Evolutionary conservation across 92 coral and sea anemone genomes (phyloP).

Genomic region (Porites divaricata): DNA sequence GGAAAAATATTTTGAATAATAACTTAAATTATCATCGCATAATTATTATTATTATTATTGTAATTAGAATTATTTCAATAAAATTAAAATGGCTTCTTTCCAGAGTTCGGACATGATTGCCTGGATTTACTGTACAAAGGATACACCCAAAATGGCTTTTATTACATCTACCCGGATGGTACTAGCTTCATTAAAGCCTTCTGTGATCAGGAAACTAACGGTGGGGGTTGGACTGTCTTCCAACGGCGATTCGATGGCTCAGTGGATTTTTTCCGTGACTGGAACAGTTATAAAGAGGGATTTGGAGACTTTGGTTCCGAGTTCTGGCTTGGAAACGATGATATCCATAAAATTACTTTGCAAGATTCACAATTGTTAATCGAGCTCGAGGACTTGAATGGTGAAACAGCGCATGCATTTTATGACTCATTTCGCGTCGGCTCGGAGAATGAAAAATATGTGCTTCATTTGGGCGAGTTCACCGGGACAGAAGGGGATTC

Average conservation of each 20-base stretch:
- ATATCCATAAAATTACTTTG: constrained; percentile 45
- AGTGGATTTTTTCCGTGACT: constrained; percentile 46
- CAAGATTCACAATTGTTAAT: constrained; percentile 38
- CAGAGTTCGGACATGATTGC: neutral
- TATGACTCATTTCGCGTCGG: constrained; percentile 51
- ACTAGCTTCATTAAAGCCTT: constrained; percentile 28
- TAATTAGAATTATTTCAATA: too few relatives aligned
- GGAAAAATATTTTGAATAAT: too few relatives aligned
- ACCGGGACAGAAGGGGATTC: constrained; percentile 66
- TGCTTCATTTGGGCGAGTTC: constrained; percentile 23
- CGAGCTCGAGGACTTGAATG: constrained; percentile 41
- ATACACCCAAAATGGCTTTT: constrained; percentile 37
- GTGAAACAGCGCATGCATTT: constrained; percentile 33
- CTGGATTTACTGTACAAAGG: constrained; percentile 63
- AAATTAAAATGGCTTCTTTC: too few relatives aligned
- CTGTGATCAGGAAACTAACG: constrained; percentile 72
- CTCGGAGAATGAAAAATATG: constrained; percentile 15
- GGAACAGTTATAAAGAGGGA: constrained; percentile 61
- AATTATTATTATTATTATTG: too few relatives aligned
- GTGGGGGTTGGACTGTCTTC: constrained; percentile 75
- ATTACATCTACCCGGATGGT: constrained; percentile 50
- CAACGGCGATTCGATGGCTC: constrained; percentile 64
- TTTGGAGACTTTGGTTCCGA: constrained; percentile 64
- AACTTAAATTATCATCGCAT: too few relatives aligned
- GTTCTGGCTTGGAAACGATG: constrained; percentile 76